Evolutionary conservation across 2,113 vertebrate species (phyloP).

Genomic region (Rhinoderma darwinii): DNA sequence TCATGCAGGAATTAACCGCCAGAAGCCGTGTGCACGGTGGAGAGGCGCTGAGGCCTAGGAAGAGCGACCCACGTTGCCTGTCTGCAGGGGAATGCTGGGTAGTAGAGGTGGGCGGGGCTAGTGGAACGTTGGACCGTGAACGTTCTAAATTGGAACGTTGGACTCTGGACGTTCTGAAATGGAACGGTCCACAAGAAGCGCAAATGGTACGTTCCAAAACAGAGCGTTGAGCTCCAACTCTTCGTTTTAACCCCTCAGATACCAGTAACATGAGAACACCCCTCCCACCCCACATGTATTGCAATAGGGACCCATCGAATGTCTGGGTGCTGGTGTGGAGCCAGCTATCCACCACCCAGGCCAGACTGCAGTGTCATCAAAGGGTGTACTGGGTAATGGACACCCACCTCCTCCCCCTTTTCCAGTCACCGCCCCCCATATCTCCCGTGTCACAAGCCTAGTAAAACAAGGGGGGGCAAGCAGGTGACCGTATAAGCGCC

Average conservation of each 20-base stretch:
- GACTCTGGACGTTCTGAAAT: constrained; percentile 12
- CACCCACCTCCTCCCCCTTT: constrained; percentile 17
- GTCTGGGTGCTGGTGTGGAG: background rate
- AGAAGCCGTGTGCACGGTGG: background rate
- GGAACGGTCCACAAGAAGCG: background rate
- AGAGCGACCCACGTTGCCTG: constrained; percentile 68
- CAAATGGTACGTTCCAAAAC: background rate
- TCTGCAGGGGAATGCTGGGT: constrained; percentile 71
- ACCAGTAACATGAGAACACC: background rate
- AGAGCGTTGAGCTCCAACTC: too few relatives aligned
- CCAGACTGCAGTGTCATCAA: constrained; percentile 58
- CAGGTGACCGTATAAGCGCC: constrained; percentile 35
- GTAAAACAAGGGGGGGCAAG: background rate
- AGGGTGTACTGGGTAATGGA: constrained; percentile 37
- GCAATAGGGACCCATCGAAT: background rate
- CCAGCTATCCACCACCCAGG: background rate
- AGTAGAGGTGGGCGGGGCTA: constrained; percentile 48
- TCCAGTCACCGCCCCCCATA: background rate
- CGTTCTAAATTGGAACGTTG: constrained; percentile 41
- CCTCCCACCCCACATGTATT: background rate
- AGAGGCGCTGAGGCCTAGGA: constrained; percentile 34
- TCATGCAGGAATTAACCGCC: background rate
- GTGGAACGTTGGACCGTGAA: constrained; percentile 28
- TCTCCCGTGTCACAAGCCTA: constrained; percentile 40
- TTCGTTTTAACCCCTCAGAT: background rate